A percentile compares a stretch with the other conserved stretches of the same genome.
These are phyloP conservation scores for Xerus rutilus DNA, from an alignment of 2,797 vertebrate species.

Conservation along the genomic window DNA sequence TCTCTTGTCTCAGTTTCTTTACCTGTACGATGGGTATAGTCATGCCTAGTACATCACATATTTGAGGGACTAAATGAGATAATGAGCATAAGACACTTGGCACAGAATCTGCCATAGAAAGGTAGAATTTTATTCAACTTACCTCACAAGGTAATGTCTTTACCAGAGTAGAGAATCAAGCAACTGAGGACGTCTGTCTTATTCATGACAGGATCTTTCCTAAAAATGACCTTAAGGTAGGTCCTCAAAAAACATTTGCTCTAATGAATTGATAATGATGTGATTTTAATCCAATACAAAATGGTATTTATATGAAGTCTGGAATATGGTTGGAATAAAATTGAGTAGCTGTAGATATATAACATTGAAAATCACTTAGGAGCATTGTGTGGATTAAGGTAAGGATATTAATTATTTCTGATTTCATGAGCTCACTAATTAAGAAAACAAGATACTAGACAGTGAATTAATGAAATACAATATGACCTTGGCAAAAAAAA, in stretches of 20 bases:
- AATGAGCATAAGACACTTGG: background rate
- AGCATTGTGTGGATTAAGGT: conserved; percentile 40
- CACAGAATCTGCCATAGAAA: background rate
- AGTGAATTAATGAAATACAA: conserved; percentile 74
- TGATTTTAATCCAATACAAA: conserved; percentile 57
- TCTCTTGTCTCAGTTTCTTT: background rate
- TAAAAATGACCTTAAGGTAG: background rate
- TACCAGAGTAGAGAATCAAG: background rate
- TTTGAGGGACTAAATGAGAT: background rate
- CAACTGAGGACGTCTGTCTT: background rate
- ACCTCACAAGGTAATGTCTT: background rate
- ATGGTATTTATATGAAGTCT: background rate
- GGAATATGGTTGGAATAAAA: conserved; percentile 41
- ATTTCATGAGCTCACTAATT: conserved; percentile 74
- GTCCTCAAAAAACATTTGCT: conserved; percentile 21
- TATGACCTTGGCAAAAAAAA: conserved; percentile 70
- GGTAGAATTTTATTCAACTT: background rate
- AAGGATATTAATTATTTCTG: conserved; percentile 64
- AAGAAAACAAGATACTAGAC: conserved; percentile 60
- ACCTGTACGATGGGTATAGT: background rate
- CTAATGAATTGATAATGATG: conserved; percentile 55
- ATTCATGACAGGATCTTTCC: background rate
- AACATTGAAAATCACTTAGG: conserved; percentile 62
- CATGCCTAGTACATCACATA: background rate
- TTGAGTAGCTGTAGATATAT: conserved; percentile 32